phyloP scores from a whole-genome alignment of 2,113 vertebrate genomes.

The Oplegnathus fasciatus region DNA sequence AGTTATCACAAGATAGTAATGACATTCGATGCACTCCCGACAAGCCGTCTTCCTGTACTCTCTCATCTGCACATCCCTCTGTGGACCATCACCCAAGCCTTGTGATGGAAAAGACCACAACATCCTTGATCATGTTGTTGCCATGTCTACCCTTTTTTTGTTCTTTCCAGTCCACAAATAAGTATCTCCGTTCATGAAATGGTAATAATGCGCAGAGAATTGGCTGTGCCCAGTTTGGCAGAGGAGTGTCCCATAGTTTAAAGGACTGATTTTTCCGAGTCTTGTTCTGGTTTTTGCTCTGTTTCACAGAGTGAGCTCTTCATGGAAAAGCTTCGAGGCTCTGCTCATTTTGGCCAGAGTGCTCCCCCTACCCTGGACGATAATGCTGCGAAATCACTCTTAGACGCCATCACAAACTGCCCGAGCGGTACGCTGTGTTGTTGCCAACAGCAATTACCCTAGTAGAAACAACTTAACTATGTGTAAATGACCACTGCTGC shows the following conservation, averaged over 20 bases:
- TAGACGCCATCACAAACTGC: slow-evolving; percentile 59
- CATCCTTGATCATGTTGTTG: slow-evolving; percentile 25
- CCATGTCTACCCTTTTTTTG: background rate
- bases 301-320: slow-evolving; percentile 38
- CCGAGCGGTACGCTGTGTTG: slow-evolving; percentile 52
- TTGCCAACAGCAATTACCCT: slow-evolving; percentile 78
- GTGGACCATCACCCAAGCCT: background rate
- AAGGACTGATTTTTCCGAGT: slow-evolving; percentile 45
- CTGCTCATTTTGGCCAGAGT: slow-evolving; percentile 39
- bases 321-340: slow-evolving; percentile 50
- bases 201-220: slow-evolving; percentile 26
- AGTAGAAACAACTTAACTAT: slow-evolving; percentile 75
- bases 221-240: slow-evolving; percentile 30
- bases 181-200: slow-evolving; percentile 21
- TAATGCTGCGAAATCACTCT: slow-evolving; percentile 54
- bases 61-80: background rate
- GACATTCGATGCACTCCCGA: background rate
- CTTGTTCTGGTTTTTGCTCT: slow-evolving; percentile 39
- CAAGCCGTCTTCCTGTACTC: background rate
- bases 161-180: slow-evolving; percentile 11
- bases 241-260: slow-evolving; percentile 13
- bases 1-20: background rate
- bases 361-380: slow-evolving; percentile 45
- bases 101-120: slow-evolving; percentile 18
- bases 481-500: slow-evolving; percentile 77